phyloP scores from a whole-genome alignment of 2,113 vertebrate genomes.

The Hepsetus odoe region DNA sequence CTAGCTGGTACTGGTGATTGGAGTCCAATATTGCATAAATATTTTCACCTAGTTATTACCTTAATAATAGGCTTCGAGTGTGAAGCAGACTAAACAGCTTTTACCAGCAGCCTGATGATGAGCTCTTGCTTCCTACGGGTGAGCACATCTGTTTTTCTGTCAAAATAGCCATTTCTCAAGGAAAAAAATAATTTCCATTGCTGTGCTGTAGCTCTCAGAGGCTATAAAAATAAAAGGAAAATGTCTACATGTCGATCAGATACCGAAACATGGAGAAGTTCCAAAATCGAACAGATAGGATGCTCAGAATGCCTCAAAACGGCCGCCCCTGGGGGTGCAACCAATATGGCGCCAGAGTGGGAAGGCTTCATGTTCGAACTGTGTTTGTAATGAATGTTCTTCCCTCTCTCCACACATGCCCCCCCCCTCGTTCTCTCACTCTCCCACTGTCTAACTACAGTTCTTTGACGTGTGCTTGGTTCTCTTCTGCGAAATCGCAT shows the following conservation, averaged over 20 bases:
- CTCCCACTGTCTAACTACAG: slow-evolving; percentile 18
- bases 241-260: slow-evolving; percentile 11
- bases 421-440: not conserved
- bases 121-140: not conserved
- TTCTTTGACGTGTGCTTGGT: slow-evolving; percentile 33
- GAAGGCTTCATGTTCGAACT: slow-evolving; percentile 21
- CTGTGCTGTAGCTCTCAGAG: slow-evolving; percentile 26
- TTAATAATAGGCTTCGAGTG: too few relatives aligned
- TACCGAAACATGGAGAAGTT: slow-evolving; percentile 9
- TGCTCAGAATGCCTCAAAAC: slow-evolving; percentile 40
- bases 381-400: slow-evolving; percentile 36
- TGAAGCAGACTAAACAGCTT: not conserved
- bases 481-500: slow-evolving; percentile 25
- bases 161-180: slow-evolving; percentile 19
- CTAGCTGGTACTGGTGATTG: too few relatives aligned
- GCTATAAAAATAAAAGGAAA: slow-evolving; percentile 6
- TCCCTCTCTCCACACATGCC: slow-evolving; percentile 9
- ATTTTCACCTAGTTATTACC: too few relatives aligned
- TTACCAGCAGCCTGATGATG: not conserved
- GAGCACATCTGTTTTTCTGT: slow-evolving; percentile 10
- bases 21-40: too few relatives aligned
- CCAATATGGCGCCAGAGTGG: slow-evolving; percentile 31
- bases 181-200: not conserved
- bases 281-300: slow-evolving; percentile 11
- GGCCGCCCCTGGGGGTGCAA: slow-evolving; percentile 22